Evolutionary conservation across 2,888 invertebrate species (phyloP).

Genomic region (Hirtodrosophila histrioides): DNA sequence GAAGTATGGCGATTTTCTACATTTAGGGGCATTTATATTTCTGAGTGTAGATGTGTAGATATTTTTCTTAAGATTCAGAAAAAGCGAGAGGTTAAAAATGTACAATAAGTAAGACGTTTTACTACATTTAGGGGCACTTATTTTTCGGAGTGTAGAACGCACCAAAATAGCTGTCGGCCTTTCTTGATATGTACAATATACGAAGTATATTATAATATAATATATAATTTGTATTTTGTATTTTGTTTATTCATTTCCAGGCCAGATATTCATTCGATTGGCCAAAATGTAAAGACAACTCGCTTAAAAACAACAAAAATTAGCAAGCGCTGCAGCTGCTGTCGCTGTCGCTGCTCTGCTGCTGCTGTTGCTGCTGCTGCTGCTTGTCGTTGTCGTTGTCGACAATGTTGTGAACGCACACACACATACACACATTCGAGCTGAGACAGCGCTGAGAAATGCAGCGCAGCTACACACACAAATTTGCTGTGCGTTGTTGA

Average conservation of each 20-base stretch:
- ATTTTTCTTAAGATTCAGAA: too few species aligned
- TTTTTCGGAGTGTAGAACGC: not conserved
- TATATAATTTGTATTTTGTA: constrained; percentile 15
- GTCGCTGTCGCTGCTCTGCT: constrained; percentile 5
- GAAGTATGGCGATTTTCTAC: too few species aligned
- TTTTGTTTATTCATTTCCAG: constrained; percentile 49
- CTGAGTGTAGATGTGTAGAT: too few species aligned
- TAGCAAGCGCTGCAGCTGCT: constrained; percentile 23
- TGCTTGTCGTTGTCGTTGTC: constrained; percentile 33
- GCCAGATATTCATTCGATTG: constrained; percentile 27
- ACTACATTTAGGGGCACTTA: too few species aligned
- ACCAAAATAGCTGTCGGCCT: constrained; percentile 25
- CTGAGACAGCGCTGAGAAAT: constrained; percentile 5
- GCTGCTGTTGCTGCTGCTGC: constrained; percentile 6
- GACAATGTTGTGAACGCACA: constrained; percentile 44
- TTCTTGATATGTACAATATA: too few species aligned
- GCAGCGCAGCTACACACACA: constrained; percentile 15
- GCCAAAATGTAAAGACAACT: constrained; percentile 46
- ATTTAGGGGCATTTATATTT: too few species aligned
- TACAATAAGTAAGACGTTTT: too few species aligned
- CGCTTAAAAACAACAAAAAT: constrained; percentile 27
- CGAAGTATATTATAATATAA: constrained; percentile 2
- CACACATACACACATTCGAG: constrained; percentile 6
- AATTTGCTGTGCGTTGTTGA: constrained; percentile 53
- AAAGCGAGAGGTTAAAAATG: too few species aligned